Evolutionary conservation across 2,888 invertebrate species (phyloP).

Genomic region (Pardosa pseudoannulata): DNA sequence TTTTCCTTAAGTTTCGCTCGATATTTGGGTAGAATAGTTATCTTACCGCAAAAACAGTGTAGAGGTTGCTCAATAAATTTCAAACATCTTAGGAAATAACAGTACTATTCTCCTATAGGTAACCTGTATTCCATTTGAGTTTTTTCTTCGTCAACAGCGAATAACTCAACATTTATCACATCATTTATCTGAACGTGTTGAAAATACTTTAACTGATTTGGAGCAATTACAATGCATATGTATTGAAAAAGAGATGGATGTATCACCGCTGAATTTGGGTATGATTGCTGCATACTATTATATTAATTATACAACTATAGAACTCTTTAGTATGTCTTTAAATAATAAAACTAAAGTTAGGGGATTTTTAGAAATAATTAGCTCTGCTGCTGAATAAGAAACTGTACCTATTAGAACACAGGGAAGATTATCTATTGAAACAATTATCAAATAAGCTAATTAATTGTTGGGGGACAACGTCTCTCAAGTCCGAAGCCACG

Average conservation of each 20-base stretch:
- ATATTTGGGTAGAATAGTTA: too few relatives aligned
- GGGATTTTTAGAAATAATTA: constrained; percentile 97
- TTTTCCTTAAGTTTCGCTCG: too few relatives aligned
- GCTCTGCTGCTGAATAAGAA: constrained; percentile 97
- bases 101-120: too few relatives aligned
- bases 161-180: constrained; percentile 97
- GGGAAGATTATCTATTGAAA: constrained; percentile 91
- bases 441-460: constrained; percentile 80
- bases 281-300: constrained; percentile 99
- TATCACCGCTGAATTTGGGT: constrained; percentile 96
- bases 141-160: too few relatives aligned
- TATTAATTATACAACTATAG: constrained; percentile 99
- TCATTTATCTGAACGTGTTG: constrained; percentile 98
- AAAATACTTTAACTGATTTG: constrained; percentile 93
- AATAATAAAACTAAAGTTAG: constrained; percentile 98
- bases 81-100: too few relatives aligned
- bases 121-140: too few relatives aligned
- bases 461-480: too few relatives aligned
- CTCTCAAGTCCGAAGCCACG: too few relatives aligned
- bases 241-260: constrained; percentile 98
- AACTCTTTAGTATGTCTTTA: constrained; percentile 96
- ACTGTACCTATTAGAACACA: constrained; percentile 94
- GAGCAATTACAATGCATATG: constrained; percentile 96
- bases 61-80: too few relatives aligned
- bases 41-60: too few relatives aligned